These are phyloP conservation scores for Drosophila cyrtoloma DNA, from an alignment of 2,888 invertebrate genomes.

Conservation along the genomic window DNA sequence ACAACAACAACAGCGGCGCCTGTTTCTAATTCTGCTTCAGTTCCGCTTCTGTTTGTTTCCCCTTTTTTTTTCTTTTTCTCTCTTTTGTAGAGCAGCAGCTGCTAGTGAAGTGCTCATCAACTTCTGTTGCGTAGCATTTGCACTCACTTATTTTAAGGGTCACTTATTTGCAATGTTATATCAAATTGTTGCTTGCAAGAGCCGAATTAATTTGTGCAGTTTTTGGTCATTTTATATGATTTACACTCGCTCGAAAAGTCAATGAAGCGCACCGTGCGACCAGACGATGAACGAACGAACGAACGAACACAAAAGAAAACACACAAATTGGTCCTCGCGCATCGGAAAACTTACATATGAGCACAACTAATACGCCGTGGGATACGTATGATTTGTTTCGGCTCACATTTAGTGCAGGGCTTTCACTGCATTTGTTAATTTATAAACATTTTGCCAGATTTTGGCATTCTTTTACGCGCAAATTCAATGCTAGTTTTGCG, in stretches of 20 bases:
- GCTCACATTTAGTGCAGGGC: conserved; percentile 20
- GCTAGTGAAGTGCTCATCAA: conserved; percentile 14
- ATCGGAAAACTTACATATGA: conserved; percentile 46
- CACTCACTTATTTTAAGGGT: not conserved
- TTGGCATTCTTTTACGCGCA: conserved; percentile 67
- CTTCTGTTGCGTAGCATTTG: conserved; percentile 14
- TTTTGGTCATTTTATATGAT: conserved; percentile 35
- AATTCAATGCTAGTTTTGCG: conserved; percentile 60
- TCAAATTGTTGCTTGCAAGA: conserved; percentile 10
- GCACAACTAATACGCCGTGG: conserved; percentile 2
- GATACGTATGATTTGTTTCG: not conserved
- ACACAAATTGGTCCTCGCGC: conserved; percentile 37
- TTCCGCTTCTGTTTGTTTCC: conserved; percentile 48
- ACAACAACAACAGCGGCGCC: conserved; percentile 34
- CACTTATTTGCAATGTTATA: conserved; percentile 7
- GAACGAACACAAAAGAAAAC: conserved; percentile 70
- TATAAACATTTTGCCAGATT: conserved; percentile 40
- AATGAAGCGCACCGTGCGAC: conserved; percentile 72
- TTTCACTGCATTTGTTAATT: conserved; percentile 31
- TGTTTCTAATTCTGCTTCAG: conserved; percentile 34
- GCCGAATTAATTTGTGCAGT: conserved; percentile 21
- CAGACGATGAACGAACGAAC: conserved; percentile 63
- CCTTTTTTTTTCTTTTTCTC: conserved; percentile 31
- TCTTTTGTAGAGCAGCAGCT: conserved; percentile 45
- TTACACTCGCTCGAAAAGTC: conserved; percentile 68